phyloP scores from a whole-genome alignment of 1,140 invertebrate genomes.

The Drosophila triauraria region DNA sequence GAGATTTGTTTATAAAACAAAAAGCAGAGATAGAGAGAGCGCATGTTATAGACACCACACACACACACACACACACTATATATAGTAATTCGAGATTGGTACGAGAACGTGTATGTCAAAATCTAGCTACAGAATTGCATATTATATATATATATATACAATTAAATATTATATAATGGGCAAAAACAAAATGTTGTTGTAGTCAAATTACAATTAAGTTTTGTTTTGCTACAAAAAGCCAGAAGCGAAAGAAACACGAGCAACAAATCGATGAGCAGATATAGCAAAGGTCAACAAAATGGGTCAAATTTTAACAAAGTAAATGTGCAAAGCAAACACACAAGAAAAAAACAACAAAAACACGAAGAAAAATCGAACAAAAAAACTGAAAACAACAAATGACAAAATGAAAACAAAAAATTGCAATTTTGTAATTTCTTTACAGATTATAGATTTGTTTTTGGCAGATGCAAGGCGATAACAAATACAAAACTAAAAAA shows the following conservation, averaged over 20 bases:
- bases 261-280: constrained; percentile 49
- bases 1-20: constrained; percentile 75
- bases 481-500: constrained; percentile 63
- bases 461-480: constrained; percentile 65
- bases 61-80: constrained; percentile 36
- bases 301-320: constrained; percentile 68
- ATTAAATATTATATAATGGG: constrained; percentile 73
- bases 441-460: constrained; percentile 69
- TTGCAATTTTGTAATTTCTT: constrained; percentile 74
- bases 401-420: constrained; percentile 43
- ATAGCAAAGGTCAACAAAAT: constrained; percentile 63
- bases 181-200: constrained; percentile 82
- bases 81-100: constrained; percentile 37
- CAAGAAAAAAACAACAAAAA: constrained; percentile 17
- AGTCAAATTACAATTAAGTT: constrained; percentile 83
- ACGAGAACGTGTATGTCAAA: constrained; percentile 66
- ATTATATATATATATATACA: constrained; percentile 76
- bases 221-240: constrained; percentile 73
- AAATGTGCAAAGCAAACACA: constrained; percentile 56
- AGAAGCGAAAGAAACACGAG: constrained; percentile 37
- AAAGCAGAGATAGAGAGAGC: constrained; percentile 20
- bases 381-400: constrained; percentile 31
- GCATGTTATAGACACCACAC: constrained; percentile 46
- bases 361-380: too few species aligned
- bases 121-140: constrained; percentile 81